These are phyloP conservation scores for Amazona finschi DNA, from an alignment of 2,797 vertebrate genomes.

Conservation along the genomic window DNA sequence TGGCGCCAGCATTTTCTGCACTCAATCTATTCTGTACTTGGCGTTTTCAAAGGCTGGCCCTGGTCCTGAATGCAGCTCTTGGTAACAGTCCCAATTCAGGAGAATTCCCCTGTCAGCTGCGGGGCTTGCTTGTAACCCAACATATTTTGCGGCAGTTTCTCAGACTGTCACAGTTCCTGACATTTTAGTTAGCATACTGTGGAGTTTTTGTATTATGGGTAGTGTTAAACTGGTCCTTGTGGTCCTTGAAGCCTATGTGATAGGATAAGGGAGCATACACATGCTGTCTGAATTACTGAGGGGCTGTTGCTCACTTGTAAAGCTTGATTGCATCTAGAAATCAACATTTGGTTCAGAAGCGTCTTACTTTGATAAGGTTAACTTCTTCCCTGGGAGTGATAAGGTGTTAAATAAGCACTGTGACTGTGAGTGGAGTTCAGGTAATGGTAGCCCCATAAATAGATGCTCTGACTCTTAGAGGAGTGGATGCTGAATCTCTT, in stretches of 20 bases:
- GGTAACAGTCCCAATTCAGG: neutral
- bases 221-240: conserved; percentile 28
- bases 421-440: conserved; percentile 55
- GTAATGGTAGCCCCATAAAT: conserved; percentile 57
- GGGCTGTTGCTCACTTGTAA: conserved; percentile 48
- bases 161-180: neutral
- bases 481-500: conserved; percentile 27
- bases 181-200: neutral
- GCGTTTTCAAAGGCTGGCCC: neutral
- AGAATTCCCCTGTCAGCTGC: neutral
- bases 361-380: conserved; percentile 62
- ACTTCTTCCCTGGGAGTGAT: conserved; percentile 63
- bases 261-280: conserved; percentile 19
- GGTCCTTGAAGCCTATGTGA: conserved; percentile 27
- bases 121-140: neutral
- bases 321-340: conserved; percentile 64
- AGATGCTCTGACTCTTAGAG: conserved; percentile 35
- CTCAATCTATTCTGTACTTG: neutral
- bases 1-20: neutral
- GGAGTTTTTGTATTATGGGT: neutral
- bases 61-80: neutral
- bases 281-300: conserved; percentile 21
- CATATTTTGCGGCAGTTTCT: neutral
- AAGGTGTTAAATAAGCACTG: conserved; percentile 59
- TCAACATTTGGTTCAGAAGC: conserved; percentile 58